These are phyloP conservation scores for Regulus satrapa DNA, from an alignment of 2,113 vertebrate genomes.

Conservation along the genomic window DNA sequence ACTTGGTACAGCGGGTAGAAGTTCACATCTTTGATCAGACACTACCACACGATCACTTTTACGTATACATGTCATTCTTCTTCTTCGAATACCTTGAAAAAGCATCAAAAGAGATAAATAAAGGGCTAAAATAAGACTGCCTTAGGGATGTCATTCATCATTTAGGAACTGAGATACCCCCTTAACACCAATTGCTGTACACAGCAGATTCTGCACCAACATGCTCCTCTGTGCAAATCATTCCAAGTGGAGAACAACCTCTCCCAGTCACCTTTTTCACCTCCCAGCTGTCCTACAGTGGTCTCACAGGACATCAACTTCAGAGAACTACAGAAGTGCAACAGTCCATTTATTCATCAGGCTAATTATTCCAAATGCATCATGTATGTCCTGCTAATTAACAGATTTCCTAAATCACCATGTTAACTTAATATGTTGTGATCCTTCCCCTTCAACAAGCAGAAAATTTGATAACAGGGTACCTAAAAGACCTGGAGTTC, in stretches of 20 bases:
- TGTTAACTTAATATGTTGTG: neutral
- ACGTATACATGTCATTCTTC: slow-evolving; percentile 81
- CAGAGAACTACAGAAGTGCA: neutral
- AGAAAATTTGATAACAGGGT: neutral
- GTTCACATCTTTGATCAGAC: slow-evolving; percentile 88
- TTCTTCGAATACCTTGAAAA: slow-evolving; percentile 72
- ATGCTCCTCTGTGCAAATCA: neutral
- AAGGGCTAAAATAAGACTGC: neutral
- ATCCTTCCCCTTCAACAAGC: neutral
- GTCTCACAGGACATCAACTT: neutral
- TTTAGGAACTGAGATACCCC: neutral
- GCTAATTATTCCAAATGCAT: neutral
- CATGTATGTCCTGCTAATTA: neutral
- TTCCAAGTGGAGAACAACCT: neutral
- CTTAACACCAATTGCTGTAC: neutral
- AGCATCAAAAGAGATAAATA: neutral
- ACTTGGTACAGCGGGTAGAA: slow-evolving; percentile 67
- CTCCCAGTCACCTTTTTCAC: neutral
- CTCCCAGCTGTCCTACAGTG: neutral
- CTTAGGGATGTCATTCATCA: neutral
- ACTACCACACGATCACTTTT: slow-evolving; percentile 84
- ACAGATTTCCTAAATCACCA: neutral
- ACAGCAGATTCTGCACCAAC: neutral
- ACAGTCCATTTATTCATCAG: neutral
- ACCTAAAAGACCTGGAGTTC: neutral